Evolutionary conservation across 2,888 invertebrate genomes (phyloP), one percentile per base, ranked within the genome.

Genomic region (Drosophila formosana): DNA sequence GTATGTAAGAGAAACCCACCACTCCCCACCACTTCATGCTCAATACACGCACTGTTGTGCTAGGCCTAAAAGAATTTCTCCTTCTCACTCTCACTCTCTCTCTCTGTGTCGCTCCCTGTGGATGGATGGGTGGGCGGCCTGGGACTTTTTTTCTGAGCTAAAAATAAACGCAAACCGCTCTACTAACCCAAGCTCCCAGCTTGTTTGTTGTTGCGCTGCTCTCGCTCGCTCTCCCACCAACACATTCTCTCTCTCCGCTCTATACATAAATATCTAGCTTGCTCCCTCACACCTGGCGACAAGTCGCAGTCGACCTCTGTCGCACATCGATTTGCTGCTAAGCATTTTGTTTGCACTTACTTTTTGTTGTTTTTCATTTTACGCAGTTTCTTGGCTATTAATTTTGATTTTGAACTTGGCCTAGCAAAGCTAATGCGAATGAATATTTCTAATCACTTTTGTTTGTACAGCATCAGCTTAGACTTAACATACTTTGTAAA

Each of bases 11-110:
- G 50, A 26, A 53, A 43, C 41, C 23, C 49, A 47, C 52, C 78
- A 32, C 39, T 37, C 13, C 39, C 39, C 61, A 37, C 23, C 52
- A 37, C 11, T 39, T 50, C 58, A 34, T 39, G 61, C 88, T 67
- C 86, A 88, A 88, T 63, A 34, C 62, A 67, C 34, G 65, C 66
- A 51, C 80, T 75, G 86, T 88, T 88, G 86, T 79, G 86, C 86
- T 83, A 83, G 82, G 84, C 80, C 75, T 69, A 75, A 66, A 9
- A 47, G 51, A 62, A 55, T 34, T 46, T 39, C 43, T 25, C 41
- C 34, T 56, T 30, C 55, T 8, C 9, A 2, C 34, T 46, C 43
- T 25, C 32, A 30, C 60, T 30, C 55, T 4, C 11, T 39, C 43
- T 18, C 37, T 39, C 56, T 30, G 46, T 3, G 8, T 25, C 41